These are phyloP conservation scores for Dryobotodes eremita DNA, from an alignment of 2,888 invertebrate genomes.

Conservation along the genomic window DNA sequence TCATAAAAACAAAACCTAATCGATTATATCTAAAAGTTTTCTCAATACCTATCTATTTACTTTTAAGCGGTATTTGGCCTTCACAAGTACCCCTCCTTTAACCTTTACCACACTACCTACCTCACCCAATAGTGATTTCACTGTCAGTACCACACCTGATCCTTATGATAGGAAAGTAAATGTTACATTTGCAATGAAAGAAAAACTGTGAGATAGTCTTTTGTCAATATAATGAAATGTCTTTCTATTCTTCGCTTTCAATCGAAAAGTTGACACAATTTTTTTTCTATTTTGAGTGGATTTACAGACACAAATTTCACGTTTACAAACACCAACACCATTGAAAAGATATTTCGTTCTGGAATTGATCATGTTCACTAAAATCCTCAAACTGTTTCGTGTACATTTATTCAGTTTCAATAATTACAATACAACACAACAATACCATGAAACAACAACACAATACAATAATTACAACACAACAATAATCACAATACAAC, in stretches of 20 bases:
- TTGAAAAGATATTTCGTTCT: background rate
- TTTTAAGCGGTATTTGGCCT: no score
- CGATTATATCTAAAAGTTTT: no score
- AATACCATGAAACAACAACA: no score
- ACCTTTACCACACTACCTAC: background rate
- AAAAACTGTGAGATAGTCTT: background rate
- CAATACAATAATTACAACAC: no score
- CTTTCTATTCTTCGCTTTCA: background rate
- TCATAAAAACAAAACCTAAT: no score
- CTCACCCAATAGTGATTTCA: background rate
- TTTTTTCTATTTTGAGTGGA: background rate
- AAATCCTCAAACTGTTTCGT: background rate
- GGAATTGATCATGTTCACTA: background rate
- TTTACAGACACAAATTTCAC: background rate
- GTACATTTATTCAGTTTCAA: no score
- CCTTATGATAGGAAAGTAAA: background rate
- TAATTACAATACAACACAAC: no score
- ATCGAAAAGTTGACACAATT: background rate
- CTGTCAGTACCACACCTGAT: slow-evolving; percentile 28
- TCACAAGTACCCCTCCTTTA: no score
- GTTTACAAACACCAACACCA: background rate
- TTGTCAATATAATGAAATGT: background rate
- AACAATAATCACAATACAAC: no score
- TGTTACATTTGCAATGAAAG: background rate
- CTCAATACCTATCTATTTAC: no score